Conservation (phyloP, 2,797 vertebrate genomes). For the Parauchenoglanis ngamensis region DNA sequence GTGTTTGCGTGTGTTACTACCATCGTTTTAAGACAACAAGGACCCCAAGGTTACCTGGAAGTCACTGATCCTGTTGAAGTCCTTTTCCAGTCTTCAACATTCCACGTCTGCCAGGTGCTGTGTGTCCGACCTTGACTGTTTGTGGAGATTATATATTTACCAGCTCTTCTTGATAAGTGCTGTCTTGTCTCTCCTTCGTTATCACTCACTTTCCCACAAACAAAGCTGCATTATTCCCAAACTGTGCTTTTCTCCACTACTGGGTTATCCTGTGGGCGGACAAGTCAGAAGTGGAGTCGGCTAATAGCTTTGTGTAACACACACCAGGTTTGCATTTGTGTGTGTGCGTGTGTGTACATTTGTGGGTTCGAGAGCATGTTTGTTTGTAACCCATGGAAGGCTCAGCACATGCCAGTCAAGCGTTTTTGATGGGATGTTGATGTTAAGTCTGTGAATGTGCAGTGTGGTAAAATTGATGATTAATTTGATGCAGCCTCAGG, state of each 20-base stretch:
- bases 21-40: conserved; percentile 65
- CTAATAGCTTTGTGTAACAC: conserved; percentile 59
- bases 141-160: conserved; percentile 64
- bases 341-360: conserved; percentile 15
- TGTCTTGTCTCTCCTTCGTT: conserved; percentile 58
- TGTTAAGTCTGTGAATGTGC: conserved; percentile 42
- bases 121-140: conserved; percentile 65
- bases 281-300: conserved; percentile 53
- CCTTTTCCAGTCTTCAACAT: conserved; percentile 58
- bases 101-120: conserved; percentile 61
- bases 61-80: conserved; percentile 74
- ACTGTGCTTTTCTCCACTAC: conserved; percentile 47
- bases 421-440: conserved; percentile 47
- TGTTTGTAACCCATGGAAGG: conserved; percentile 38
- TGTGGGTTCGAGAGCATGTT: conserved; percentile 41
- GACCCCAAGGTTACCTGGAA: conserved; percentile 69
- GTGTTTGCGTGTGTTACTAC: conserved; percentile 49
- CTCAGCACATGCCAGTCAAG: conserved; percentile 52
- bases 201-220: conserved; percentile 59
- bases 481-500: conserved; percentile 47
- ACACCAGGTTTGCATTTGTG: conserved; percentile 33
- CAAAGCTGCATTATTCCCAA: conserved; percentile 61
- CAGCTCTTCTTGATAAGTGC: conserved; percentile 60
- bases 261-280: conserved; percentile 61
- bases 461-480: conserved; percentile 50